Conservation (phyloP, 2,113 vertebrate species). For the Daubentonia madagascariensis region DNA sequence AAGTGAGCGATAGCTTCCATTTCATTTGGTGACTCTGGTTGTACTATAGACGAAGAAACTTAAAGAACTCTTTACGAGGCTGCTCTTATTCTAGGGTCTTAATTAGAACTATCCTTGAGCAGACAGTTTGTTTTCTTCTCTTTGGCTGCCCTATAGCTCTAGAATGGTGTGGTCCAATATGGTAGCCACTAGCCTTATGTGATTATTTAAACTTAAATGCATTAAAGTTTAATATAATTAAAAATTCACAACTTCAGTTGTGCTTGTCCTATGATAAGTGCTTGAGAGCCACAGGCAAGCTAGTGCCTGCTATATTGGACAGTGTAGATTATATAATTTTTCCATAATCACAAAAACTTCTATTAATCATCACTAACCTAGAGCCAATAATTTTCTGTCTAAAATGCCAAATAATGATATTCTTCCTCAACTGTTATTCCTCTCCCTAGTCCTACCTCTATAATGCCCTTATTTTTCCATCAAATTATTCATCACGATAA, state of each 20-base stretch:
- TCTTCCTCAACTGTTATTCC: not conserved
- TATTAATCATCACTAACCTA: not conserved
- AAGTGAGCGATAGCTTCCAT: not conserved
- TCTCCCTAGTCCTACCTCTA: not conserved
- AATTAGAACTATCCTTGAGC: not conserved
- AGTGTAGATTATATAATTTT: not conserved
- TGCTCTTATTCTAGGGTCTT: not conserved
- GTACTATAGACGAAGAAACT: not conserved
- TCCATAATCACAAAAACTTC: not conserved
- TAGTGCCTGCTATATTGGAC: not conserved
- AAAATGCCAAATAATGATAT: not conserved
- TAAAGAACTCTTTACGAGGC: not conserved
- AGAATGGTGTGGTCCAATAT: not conserved
- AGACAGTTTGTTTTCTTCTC: not conserved
- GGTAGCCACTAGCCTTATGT: not conserved
- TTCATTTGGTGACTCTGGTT: not conserved
- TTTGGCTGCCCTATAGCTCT: not conserved
- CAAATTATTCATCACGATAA: not conserved
- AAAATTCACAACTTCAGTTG: not conserved
- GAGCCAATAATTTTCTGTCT: not conserved
- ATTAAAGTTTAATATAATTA: not conserved
- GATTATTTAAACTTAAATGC: not conserved
- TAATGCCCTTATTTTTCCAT: not conserved
- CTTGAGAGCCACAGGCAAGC: not conserved
- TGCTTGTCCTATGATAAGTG: not conserved